Evolutionary conservation across 2,797 vertebrate genomes (phyloP).

Genomic region (Merluccius polli): DNA sequence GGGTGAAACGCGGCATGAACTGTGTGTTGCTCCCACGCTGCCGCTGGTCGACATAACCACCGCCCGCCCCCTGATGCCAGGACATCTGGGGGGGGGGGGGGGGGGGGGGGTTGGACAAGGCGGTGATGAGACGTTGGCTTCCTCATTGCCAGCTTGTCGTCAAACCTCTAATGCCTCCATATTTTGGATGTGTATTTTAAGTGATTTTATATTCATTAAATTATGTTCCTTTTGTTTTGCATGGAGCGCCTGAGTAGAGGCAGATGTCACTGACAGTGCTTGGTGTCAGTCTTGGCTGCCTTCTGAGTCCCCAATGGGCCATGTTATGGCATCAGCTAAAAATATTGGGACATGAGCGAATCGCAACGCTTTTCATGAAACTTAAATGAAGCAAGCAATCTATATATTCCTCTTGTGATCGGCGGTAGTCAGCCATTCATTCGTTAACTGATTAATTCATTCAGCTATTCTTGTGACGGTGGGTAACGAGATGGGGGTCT

Average conservation of each 20-base stretch:
- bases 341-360: neutral
- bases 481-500: conserved; percentile 38
- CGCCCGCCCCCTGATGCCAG: conserved; percentile 54
- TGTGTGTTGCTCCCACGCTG: conserved; percentile 43
- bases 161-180: neutral
- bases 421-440: neutral
- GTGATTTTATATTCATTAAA: neutral
- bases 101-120: conserved; percentile 3
- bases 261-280: neutral
- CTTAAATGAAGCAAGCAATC: neutral
- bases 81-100: conserved; percentile 61
- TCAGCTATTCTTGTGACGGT: conserved; percentile 40
- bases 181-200: neutral
- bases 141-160: neutral
- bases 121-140: neutral
- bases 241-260: neutral
- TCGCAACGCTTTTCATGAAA: neutral
- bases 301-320: neutral
- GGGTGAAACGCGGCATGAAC: conserved; percentile 62
- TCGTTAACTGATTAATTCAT: neutral
- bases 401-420: neutral
- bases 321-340: neutral
- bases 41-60: conserved; percentile 57
- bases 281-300: neutral
- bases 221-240: neutral